A percentile compares a stretch with the other conserved stretches of the same genome.
Evolutionary conservation across 1,140 invertebrate genomes (phyloP).

Genomic region (Cotesia typhae): DNA sequence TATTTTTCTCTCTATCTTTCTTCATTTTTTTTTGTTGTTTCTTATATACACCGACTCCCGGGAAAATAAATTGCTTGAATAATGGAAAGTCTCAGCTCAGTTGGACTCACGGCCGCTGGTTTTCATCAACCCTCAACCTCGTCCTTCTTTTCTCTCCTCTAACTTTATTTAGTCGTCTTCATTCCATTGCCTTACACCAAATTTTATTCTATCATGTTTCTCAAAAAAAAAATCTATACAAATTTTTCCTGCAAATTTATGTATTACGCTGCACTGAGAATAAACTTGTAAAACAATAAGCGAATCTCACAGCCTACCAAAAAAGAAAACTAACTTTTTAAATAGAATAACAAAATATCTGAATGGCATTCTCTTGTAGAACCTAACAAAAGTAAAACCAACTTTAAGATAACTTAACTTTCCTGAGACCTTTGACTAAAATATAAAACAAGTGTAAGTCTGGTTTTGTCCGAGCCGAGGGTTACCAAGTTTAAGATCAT

Average conservation of each 20-base stretch:
- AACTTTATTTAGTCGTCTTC: neutral
- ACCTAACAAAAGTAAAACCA: no score
- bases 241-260: slow-evolving; percentile 6
- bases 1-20: slow-evolving; percentile 8
- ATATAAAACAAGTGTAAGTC: no score
- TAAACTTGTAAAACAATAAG: no score
- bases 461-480: no score
- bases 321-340: no score
- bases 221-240: neutral
- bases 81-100: slow-evolving; percentile 47
- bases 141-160: neutral
- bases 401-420: no score
- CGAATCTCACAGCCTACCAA: no score
- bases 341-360: no score
- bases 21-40: neutral
- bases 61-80: slow-evolving; percentile 53
- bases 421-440: no score
- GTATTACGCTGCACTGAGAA: neutral
- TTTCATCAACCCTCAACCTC: slow-evolving; percentile 31
- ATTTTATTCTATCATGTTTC: neutral
- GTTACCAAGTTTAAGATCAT: no score
- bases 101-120: slow-evolving; percentile 34
- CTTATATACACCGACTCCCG: no score
- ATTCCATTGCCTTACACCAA: slow-evolving; percentile 2
- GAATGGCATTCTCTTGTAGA: no score